Conservation (phyloP, 2,113 vertebrate species). For the Toxostoma redivivum region DNA sequence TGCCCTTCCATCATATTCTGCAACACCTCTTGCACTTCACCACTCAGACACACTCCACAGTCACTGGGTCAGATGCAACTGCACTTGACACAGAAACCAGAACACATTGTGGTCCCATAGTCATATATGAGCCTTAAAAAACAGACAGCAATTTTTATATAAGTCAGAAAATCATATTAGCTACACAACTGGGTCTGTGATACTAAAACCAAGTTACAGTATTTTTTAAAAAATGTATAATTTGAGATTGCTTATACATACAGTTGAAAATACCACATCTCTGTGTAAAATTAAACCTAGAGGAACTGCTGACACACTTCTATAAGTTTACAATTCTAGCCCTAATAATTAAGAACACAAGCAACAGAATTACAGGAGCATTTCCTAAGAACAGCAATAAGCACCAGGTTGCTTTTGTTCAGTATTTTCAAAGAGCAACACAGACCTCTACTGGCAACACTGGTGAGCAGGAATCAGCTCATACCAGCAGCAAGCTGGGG, state of each 20-base stretch:
- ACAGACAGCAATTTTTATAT: background rate
- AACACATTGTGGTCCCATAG: background rate
- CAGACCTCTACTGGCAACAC: conserved; percentile 69
- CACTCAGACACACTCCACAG: background rate
- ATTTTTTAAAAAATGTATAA: background rate
- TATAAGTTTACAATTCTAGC: conserved; percentile 2
- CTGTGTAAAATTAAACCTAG: conserved; percentile 2
- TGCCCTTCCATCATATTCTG: background rate
- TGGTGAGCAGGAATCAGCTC: background rate
- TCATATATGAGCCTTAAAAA: background rate
- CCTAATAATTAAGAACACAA: conserved; percentile 3
- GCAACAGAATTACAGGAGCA: conserved; percentile 26
- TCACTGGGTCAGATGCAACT: background rate
- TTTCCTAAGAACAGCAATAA: conserved; percentile 13
- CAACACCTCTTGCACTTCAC: background rate
- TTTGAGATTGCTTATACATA: background rate
- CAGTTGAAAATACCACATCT: background rate
- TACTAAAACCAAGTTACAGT: conserved; percentile 4
- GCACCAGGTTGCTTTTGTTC: conserved; percentile 5
- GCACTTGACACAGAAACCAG: background rate
- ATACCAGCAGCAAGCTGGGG: background rate
- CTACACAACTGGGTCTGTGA: background rate
- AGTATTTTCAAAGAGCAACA: conserved; percentile 60
- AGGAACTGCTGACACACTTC: background rate
- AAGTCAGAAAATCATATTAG: conserved; percentile 15